Evolutionary conservation across 2,888 invertebrate species (phyloP).

Genomic region (Cantharis flavilabris): DNA sequence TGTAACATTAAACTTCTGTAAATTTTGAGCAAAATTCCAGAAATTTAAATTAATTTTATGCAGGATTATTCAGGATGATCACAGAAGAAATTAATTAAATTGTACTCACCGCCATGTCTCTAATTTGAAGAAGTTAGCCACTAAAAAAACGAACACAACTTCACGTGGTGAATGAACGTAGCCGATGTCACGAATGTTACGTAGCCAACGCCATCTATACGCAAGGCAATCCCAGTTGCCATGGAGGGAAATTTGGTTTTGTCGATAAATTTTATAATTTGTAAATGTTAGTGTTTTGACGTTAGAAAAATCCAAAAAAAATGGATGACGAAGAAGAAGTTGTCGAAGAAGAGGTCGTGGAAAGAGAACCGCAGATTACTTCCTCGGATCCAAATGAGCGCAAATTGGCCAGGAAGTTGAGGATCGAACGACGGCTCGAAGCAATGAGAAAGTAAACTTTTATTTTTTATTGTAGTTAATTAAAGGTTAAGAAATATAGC

Average conservation of each 20-base stretch:
- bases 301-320: background rate
- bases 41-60: background rate
- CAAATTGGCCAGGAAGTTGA: constrained; percentile 69
- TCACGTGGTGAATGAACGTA: background rate
- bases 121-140: background rate
- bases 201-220: constrained; percentile 7
- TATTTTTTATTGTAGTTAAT: background rate
- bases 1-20: background rate
- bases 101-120: constrained; percentile 52
- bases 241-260: constrained; percentile 44
- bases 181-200: background rate
- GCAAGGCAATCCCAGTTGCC: constrained; percentile 27
- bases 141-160: background rate
- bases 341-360: constrained; percentile 54
- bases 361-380: constrained; percentile 63
- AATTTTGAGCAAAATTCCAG: background rate
- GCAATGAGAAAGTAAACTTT: constrained; percentile 59
- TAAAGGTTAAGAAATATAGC: no score
- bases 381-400: constrained; percentile 71
- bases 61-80: constrained; percentile 36
- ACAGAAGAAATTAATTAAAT: constrained; percentile 27
- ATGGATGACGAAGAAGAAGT: constrained; percentile 19
- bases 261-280: constrained; percentile 31
- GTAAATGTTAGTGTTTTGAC: background rate
- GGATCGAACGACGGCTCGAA: constrained; percentile 68